Conservation (phyloP, 1,140 invertebrate species). For the Drosophila dunni region DNA sequence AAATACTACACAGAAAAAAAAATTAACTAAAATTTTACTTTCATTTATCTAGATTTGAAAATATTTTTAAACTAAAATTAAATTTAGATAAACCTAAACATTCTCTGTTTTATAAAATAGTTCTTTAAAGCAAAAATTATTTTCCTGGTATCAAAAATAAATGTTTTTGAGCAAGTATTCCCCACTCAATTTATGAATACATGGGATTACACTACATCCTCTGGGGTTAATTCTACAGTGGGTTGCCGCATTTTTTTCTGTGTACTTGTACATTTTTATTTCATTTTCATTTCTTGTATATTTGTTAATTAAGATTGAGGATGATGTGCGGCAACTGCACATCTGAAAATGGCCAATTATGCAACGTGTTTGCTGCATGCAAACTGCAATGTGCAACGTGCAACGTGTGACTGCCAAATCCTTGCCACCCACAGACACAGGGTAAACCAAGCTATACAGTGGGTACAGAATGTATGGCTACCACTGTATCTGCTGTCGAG, state of each 20-base stretch:
- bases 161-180: too few relatives aligned
- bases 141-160: too few relatives aligned
- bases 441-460: background rate
- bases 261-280: constrained; percentile 7
- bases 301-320: constrained; percentile 82
- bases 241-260: too few relatives aligned
- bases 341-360: constrained; percentile 80
- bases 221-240: too few relatives aligned
- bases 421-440: background rate
- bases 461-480: background rate
- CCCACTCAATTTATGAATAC: too few relatives aligned
- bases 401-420: constrained; percentile 23
- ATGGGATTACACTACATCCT: too few relatives aligned
- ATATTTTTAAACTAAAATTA: too few relatives aligned
- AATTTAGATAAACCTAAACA: too few relatives aligned
- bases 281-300: constrained; percentile 76
- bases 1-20: background rate
- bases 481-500: constrained; percentile 33
- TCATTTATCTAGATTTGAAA: too few relatives aligned
- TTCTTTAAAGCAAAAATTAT: too few relatives aligned
- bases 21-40: too few relatives aligned
- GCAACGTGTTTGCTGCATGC: constrained; percentile 69
- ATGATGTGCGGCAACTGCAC: constrained; percentile 80
- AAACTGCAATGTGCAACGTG: constrained; percentile 49
- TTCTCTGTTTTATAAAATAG: too few relatives aligned